Conservation (phyloP, 2,797 vertebrate genomes). For the Merluccius polli region DNA sequence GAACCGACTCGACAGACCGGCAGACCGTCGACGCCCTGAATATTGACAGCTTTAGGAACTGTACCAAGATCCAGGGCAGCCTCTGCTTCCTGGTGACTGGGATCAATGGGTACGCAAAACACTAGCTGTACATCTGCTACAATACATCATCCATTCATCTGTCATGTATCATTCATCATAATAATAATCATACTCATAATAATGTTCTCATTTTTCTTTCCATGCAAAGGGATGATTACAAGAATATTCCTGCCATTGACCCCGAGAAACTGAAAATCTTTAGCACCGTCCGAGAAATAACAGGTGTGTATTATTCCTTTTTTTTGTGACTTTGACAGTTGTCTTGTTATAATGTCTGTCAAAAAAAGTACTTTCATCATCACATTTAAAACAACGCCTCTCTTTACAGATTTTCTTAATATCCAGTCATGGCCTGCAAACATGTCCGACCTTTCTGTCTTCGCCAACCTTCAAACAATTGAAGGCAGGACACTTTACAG, state of each 20-base stretch:
- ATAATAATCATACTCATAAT: not conserved
- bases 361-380: not conserved
- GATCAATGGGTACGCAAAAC: conserved; percentile 80
- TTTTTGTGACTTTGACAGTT: not conserved
- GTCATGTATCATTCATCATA: not conserved
- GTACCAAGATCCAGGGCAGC: conserved; percentile 93
- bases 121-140: not conserved
- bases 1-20: conserved; percentile 71
- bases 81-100: conserved; percentile 90
- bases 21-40: conserved; percentile 88
- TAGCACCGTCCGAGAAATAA: conserved; percentile 88
- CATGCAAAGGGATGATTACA: conserved; percentile 65
- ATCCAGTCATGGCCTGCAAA: conserved; percentile 84
- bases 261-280: conserved; percentile 91
- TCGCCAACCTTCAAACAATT: conserved; percentile 76
- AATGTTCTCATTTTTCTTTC: not conserved
- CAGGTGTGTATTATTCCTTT: conserved; percentile 68
- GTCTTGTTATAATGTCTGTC: not conserved
- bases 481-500: conserved; percentile 69
- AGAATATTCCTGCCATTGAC: conserved; percentile 79
- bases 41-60: conserved; percentile 93
- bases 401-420: conserved; percentile 80
- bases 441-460: conserved; percentile 77
- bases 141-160: not conserved
- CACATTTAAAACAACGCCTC: conserved; percentile 49